Evolutionary conservation across 2,797 vertebrate species (phyloP).

Genomic region (Pipistrellus pipistrellus): DNA sequence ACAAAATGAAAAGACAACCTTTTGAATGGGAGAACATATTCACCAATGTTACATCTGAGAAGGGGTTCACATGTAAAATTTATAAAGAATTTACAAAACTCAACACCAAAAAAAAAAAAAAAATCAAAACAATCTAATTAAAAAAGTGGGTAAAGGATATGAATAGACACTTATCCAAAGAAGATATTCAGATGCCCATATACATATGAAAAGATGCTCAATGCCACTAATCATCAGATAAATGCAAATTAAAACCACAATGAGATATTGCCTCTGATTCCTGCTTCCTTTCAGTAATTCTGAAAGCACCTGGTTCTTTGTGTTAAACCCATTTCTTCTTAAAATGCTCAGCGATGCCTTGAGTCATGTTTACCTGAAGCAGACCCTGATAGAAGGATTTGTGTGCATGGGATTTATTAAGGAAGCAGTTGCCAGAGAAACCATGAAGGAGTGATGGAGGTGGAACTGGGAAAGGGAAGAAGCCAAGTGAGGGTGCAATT

Average conservation of each 20-base stretch:
- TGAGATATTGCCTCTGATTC: background rate
- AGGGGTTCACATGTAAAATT: background rate
- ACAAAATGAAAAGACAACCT: background rate
- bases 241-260: background rate
- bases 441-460: background rate
- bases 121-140: background rate
- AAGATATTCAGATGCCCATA: background rate
- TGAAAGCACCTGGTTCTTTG: background rate
- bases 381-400: slow-evolving; percentile 1
- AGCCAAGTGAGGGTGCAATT: background rate
- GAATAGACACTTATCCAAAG: background rate
- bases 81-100: background rate
- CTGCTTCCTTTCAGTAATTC: slow-evolving; percentile 26
- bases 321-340: slow-evolving; percentile 18
- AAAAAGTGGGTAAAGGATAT: background rate
- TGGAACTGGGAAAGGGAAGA: background rate
- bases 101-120: background rate
- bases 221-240: background rate
- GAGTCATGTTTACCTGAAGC: background rate
- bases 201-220: background rate
- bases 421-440: slow-evolving; percentile 42
- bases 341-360: background rate
- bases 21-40: background rate
- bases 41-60: background rate
- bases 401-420: background rate